Percentiles rank a stretch among this genome's conserved stretches.
These are phyloP conservation scores for Tragelaphus strepsiceros DNA, from an alignment of 2,113 vertebrate species.

Conservation along the genomic window DNA sequence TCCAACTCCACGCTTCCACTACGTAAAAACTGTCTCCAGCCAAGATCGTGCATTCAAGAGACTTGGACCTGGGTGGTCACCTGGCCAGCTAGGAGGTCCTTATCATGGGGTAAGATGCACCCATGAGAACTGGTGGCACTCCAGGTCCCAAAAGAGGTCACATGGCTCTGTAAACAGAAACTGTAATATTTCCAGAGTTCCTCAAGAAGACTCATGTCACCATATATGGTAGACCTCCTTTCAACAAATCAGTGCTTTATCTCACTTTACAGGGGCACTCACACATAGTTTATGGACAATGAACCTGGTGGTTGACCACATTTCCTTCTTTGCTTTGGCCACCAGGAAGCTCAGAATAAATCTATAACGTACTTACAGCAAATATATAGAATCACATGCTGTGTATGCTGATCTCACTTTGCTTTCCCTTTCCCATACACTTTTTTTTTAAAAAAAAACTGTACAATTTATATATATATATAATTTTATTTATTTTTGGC, in stretches of 20 bases:
- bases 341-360: not conserved
- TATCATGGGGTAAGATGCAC: not conserved
- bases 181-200: not conserved
- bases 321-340: conserved; percentile 1
- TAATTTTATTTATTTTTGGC: not conserved
- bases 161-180: not conserved
- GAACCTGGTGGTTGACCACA: not conserved
- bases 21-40: not conserved
- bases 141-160: not conserved
- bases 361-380: not conserved
- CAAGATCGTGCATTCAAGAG: not conserved
- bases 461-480: not conserved
- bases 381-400: not conserved
- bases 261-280: not conserved
- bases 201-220: not conserved
- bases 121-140: not conserved
- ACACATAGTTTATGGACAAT: not conserved
- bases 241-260: not conserved
- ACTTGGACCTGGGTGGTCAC: not conserved
- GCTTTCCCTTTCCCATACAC: not conserved
- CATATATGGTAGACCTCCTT: not conserved
- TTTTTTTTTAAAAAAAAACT: not conserved
- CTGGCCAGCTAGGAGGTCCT: not conserved
- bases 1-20: not conserved
- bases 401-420: not conserved